A percentile compares a stretch with the other conserved stretches of the same genome.
These are phyloP conservation scores for Ostrea edulis DNA, from an alignment of 1,140 invertebrate species.

Conservation along the genomic window DNA sequence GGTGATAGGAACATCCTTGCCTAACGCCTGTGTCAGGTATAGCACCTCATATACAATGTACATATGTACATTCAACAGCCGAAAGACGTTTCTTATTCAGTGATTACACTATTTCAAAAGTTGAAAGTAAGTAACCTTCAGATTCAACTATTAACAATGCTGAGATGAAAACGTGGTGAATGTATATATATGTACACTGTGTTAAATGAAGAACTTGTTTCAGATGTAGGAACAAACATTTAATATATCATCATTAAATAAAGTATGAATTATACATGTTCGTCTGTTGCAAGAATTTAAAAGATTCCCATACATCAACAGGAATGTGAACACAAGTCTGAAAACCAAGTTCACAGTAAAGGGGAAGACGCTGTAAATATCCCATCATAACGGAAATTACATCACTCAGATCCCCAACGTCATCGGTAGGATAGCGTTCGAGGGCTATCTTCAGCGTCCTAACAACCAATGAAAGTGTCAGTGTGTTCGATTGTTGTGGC, in stretches of 20 bases:
- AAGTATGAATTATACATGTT: conserved; percentile 54
- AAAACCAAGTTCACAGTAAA: conserved; percentile 65
- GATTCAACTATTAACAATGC: no score
- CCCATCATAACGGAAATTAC: conserved; percentile 66
- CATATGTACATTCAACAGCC: no score
- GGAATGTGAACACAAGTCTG: conserved; percentile 69
- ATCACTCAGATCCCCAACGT: conserved; percentile 62
- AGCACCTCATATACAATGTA: no score
- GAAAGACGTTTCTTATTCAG: no score
- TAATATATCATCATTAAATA: background rate
- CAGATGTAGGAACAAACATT: no score
- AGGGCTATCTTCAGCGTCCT: conserved; percentile 67
- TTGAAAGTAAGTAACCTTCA: no score
- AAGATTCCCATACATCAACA: conserved; percentile 63
- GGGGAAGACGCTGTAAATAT: conserved; percentile 64
- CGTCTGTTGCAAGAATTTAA: conserved; percentile 38
- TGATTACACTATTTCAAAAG: no score
- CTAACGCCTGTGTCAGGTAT: no score
- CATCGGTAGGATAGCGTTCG: conserved; percentile 63
- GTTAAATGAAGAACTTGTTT: no score
- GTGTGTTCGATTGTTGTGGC: conserved; percentile 43
- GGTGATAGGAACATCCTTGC: no score
- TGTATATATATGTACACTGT: no score
- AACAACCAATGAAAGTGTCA: conserved; percentile 52
- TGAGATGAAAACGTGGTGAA: no score